Percentiles rank a stretch among this genome's conserved stretches.
Conservation (phyloP, 2,797 vertebrate species). For the Hirundo rustica region DNA sequence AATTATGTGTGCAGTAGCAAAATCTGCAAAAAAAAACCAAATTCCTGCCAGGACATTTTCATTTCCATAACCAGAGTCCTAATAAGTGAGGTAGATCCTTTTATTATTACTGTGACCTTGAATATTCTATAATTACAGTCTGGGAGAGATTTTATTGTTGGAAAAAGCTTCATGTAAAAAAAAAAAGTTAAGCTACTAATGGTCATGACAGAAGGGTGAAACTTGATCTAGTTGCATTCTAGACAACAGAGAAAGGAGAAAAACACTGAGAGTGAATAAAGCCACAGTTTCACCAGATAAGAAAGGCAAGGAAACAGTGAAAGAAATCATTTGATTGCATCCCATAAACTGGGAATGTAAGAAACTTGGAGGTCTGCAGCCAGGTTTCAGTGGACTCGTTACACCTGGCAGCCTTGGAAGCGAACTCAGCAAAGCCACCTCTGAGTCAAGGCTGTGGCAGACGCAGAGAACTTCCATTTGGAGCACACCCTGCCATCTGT, state of each 20-base stretch:
- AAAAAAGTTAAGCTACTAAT: not conserved
- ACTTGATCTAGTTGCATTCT: conserved; percentile 26
- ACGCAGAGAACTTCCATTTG: not conserved
- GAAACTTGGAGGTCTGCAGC: not conserved
- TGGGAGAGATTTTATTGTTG: conserved; percentile 1
- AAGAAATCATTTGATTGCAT: not conserved
- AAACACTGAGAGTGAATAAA: not conserved
- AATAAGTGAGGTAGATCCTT: not conserved
- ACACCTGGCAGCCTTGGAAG: not conserved
- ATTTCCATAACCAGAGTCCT: not conserved
- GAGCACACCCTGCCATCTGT: not conserved
- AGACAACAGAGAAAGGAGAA: conserved; percentile 16
- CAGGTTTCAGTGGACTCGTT: not conserved
- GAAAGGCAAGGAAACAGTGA: not conserved
- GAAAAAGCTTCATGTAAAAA: not conserved
- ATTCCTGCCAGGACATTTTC: not conserved
- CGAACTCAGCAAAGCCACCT: not conserved
- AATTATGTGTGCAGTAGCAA: not conserved
- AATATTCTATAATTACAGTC: conserved; percentile 32
- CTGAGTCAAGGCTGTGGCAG: not conserved
- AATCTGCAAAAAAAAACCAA: not conserved
- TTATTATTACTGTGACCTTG: conserved; percentile 4
- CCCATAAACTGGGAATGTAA: not conserved
- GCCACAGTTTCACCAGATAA: not conserved
- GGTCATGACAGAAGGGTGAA: conserved; percentile 30